Conservation (phyloP, 2,113 vertebrate species). For the Taxidea taxus region DNA sequence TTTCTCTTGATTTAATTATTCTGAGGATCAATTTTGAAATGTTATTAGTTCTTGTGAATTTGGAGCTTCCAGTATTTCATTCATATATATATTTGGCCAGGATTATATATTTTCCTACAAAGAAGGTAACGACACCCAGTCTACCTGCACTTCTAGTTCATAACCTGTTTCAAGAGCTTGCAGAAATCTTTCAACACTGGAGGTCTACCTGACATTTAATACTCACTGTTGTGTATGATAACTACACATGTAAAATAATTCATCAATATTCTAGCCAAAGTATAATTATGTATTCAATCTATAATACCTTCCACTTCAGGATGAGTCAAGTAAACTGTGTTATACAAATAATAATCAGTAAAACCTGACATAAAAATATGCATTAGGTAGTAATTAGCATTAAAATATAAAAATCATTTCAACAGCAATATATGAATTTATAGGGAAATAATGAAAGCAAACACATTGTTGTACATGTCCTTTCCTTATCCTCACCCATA, state of each 20-base stretch:
- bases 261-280: slow-evolving; percentile 26
- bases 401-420: slow-evolving; percentile 22
- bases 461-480: neutral
- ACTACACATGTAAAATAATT: slow-evolving; percentile 44
- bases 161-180: neutral
- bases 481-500: neutral
- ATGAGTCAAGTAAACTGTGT: slow-evolving; percentile 30
- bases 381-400: slow-evolving; percentile 24
- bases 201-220: neutral
- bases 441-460: neutral
- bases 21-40: neutral
- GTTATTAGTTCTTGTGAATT: neutral
- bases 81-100: neutral
- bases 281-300: slow-evolving; percentile 36
- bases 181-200: neutral
- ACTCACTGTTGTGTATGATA: neutral
- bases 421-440: neutral
- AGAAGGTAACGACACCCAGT: neutral
- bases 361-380: slow-evolving; percentile 39
- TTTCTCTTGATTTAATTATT: neutral
- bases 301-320: neutral
- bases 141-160: neutral
- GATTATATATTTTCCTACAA: neutral
- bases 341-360: slow-evolving; percentile 56
- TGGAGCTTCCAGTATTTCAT: neutral